Conservation (phyloP, 2,888 invertebrate species). For the Calameuta filiformis region DNA sequence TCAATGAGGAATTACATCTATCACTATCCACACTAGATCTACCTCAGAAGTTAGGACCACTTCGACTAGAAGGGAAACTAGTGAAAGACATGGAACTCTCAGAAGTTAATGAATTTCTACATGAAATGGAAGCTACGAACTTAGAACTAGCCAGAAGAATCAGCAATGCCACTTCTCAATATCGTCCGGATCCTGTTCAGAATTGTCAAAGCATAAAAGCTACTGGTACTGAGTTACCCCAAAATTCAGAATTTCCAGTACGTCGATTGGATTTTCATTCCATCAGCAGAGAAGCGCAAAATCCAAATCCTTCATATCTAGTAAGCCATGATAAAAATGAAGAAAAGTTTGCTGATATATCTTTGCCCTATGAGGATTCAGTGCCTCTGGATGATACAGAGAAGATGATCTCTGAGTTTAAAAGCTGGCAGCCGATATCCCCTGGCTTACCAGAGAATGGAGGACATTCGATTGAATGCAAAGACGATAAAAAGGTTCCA, state of each 20-base stretch:
- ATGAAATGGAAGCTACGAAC: conserved; percentile 64
- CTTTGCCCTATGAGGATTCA: conserved; percentile 42
- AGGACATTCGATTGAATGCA: background rate
- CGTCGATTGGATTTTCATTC: conserved; percentile 35
- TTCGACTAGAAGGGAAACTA: conserved; percentile 29
- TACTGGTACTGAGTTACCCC: background rate
- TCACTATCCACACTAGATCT: conserved; percentile 43
- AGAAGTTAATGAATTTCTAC: conserved; percentile 64
- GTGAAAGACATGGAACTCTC: conserved; percentile 57
- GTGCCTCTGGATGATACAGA: conserved; percentile 42
- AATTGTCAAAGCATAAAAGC: background rate
- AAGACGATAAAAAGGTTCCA: background rate
- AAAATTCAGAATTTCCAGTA: conserved; percentile 3
- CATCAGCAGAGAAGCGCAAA: conserved; percentile 19
- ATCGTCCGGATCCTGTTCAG: conserved; percentile 16
- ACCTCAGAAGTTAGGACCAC: conserved; percentile 38
- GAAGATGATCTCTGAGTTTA: conserved; percentile 48
- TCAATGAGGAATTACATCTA: conserved; percentile 31
- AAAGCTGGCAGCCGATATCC: conserved; percentile 40
- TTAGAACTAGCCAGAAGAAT: conserved; percentile 55
- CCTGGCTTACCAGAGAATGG: background rate
- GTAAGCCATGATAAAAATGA: conserved; percentile 28
- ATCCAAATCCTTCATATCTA: conserved; percentile 9
- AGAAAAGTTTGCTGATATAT: conserved; percentile 37
- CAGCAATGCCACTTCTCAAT: conserved; percentile 28